These are phyloP conservation scores for Ectropis crepuscularia DNA, from an alignment of 2,888 invertebrate species.

Conservation along the genomic window DNA sequence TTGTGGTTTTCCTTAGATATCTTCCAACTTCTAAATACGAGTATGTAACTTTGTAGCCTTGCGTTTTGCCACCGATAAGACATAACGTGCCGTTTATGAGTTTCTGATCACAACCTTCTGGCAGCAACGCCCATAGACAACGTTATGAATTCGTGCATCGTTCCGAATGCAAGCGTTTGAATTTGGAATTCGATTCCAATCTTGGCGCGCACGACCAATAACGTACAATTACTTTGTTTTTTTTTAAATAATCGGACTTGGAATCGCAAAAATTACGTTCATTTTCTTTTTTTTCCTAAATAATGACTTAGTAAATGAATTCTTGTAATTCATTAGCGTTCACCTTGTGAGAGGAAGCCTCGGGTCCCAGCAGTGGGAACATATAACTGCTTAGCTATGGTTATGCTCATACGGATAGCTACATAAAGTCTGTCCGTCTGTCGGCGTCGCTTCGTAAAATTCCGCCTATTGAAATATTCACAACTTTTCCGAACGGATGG, in stretches of 20 bases:
- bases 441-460: slow-evolving; percentile 56
- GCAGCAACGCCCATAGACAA: slow-evolving; percentile 58
- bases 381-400: no score
- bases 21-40: no score
- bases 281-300: no score
- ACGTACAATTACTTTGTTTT: no score
- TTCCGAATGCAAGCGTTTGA: slow-evolving; percentile 46
- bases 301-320: no score
- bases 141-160: slow-evolving; percentile 48
- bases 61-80: slow-evolving; percentile 71
- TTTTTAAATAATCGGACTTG: no score
- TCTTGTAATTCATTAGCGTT: no score
- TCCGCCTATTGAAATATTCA: slow-evolving; percentile 65
- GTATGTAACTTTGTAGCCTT: slow-evolving; percentile 52
- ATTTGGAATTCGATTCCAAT: slow-evolving; percentile 11
- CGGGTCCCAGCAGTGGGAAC: no score
- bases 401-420: neutral
- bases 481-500: slow-evolving; percentile 57
- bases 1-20: no score
- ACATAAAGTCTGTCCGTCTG: slow-evolving; percentile 50
- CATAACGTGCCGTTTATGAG: slow-evolving; percentile 77
- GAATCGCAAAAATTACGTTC: no score
- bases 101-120: slow-evolving; percentile 71
- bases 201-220: neutral
- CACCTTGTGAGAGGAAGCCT: no score